Evolutionary conservation across 2,113 vertebrate genomes (phyloP).

Genomic region (Penelope pileata): DNA sequence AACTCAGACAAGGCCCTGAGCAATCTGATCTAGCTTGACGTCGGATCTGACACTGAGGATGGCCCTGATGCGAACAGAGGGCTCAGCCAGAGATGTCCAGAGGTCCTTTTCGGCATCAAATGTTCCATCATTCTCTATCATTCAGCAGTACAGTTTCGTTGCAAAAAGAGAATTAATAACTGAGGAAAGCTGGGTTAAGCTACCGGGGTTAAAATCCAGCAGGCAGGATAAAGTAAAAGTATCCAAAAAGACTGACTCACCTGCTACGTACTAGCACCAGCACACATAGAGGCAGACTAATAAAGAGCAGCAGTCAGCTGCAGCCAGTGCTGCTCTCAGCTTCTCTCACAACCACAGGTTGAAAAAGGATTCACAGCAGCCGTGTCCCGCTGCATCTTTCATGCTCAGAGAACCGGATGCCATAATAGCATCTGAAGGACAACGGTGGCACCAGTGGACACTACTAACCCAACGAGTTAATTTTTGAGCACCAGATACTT

Average conservation of each 20-base stretch:
- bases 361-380: background rate
- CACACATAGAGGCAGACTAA: background rate
- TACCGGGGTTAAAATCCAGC: background rate
- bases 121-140: background rate
- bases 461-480: background rate
- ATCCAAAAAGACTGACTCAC: background rate
- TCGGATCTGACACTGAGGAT: background rate
- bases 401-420: background rate
- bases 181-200: background rate
- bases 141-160: background rate
- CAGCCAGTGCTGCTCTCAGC: background rate
- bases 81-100: background rate
- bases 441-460: accelerated
- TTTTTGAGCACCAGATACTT: background rate
- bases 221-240: background rate
- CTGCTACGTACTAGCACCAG: background rate
- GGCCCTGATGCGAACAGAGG: background rate
- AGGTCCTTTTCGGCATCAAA: background rate
- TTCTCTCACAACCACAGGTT: accelerated
- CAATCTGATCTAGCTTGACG: background rate
- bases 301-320: background rate
- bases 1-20: background rate
- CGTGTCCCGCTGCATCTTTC: background rate
- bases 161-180: background rate
- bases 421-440: background rate